These are phyloP conservation scores for Stichopus horrens DNA, from an alignment of 53 echinoderm and acorn worm genomes.

Conservation along the genomic window DNA sequence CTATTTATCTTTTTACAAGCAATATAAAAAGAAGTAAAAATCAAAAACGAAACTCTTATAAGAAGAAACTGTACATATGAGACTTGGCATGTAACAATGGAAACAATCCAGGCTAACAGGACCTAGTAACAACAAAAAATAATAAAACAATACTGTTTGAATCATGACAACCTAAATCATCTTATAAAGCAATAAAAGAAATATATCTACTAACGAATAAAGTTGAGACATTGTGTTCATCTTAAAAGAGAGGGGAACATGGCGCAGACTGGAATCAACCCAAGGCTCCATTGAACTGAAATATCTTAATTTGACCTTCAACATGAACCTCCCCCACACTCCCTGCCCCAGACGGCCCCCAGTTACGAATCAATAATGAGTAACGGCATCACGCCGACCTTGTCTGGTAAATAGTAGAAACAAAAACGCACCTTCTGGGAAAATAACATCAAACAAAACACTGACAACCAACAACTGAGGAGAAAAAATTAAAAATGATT, in stretches of 20 bases:
- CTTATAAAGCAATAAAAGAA: not conserved
- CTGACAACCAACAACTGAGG: too few species aligned
- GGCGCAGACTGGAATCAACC: too few species aligned
- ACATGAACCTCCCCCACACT: too few species aligned
- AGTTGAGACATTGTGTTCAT: not conserved
- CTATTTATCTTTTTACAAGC: constrained; percentile 41
- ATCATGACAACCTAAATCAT: not conserved
- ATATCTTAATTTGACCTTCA: too few species aligned
- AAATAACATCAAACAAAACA: not conserved
- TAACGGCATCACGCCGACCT: too few species aligned
- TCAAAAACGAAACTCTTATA: not conserved
- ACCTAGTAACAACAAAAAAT: not conserved
- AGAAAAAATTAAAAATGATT: not conserved
- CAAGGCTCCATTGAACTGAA: too few species aligned
- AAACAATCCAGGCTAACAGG: not conserved
- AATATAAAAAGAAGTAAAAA: constrained; percentile 12
- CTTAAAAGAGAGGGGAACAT: too few species aligned
- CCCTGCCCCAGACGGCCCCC: too few species aligned
- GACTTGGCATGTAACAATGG: constrained; percentile 5
- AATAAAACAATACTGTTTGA: not conserved
- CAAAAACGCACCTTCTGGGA: not conserved
- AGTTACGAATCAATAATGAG: too few species aligned
- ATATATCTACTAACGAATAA: not conserved
- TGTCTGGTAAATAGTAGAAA: not conserved
- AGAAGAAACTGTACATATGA: constrained; percentile 16